phyloP scores from a whole-genome alignment of 1,140 invertebrate species.

The Sminthurinus signatus region DNA sequence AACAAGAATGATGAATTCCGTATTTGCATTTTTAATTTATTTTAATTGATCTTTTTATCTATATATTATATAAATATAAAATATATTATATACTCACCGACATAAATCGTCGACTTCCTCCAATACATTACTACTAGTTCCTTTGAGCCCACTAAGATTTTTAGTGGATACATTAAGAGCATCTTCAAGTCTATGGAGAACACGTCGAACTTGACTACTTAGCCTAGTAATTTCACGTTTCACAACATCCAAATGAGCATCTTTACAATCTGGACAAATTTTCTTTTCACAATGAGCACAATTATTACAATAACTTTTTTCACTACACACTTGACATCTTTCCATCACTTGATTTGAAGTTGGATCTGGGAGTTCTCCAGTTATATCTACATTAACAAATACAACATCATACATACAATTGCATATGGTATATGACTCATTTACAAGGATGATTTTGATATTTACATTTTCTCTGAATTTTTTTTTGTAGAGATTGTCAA shows the following conservation, averaged over 20 bases:
- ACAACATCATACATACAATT: no score
- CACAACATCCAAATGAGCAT: slow-evolving; percentile 91
- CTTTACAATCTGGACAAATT: slow-evolving; percentile 82
- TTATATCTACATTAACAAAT: no score
- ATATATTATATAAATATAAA: no score
- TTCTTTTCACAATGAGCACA: slow-evolving; percentile 94
- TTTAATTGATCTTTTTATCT: no score
- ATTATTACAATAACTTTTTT: slow-evolving; percentile 80
- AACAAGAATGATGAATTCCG: no score
- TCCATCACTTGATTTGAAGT: slow-evolving; percentile 59
- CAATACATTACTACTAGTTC: slow-evolving; percentile 74
- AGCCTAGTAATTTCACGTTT: slow-evolving; percentile 88
- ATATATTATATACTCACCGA: no score
- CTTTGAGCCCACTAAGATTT: slow-evolving; percentile 72
- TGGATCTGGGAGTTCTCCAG: slow-evolving; percentile 80
- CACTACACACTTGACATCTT: slow-evolving; percentile 69
- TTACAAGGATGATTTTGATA: no score
- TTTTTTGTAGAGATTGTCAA: no score
- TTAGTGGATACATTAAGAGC: slow-evolving; percentile 74
- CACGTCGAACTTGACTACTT: slow-evolving; percentile 78
- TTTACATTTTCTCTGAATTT: no score
- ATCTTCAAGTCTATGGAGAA: slow-evolving; percentile 77
- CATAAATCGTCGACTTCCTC: slow-evolving; percentile 86
- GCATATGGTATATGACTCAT: no score
- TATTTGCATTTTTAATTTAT: no score